Evolutionary conservation across 2,797 vertebrate genomes (phyloP).

Genomic region (Protosalanx chinensis): DNA sequence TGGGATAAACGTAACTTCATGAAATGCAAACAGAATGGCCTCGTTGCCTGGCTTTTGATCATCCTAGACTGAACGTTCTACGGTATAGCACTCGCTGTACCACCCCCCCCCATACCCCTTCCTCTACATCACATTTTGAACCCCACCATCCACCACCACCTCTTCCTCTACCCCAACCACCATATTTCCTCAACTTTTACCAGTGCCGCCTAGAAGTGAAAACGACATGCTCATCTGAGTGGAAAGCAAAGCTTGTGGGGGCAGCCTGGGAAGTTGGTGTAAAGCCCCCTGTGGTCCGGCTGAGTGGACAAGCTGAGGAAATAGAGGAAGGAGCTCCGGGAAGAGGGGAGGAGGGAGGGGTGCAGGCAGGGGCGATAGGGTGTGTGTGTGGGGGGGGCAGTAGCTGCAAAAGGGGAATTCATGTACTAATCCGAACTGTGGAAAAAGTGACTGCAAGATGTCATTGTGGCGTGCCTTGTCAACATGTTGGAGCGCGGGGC

Average conservation of each 20-base stretch:
- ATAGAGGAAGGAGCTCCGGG: slow-evolving; percentile 56
- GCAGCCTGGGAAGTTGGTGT: slow-evolving; percentile 51
- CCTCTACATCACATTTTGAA: slow-evolving; percentile 39
- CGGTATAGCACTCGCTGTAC: not conserved
- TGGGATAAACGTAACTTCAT: slow-evolving; percentile 38
- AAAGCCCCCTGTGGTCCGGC: slow-evolving; percentile 55
- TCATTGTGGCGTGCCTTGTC: slow-evolving; percentile 54
- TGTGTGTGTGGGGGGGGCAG: slow-evolving; percentile 32
- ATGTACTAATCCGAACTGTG: slow-evolving; percentile 52
- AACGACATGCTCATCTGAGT: slow-evolving; percentile 53
- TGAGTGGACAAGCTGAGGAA: slow-evolving; percentile 64
- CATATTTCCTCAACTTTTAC: slow-evolving; percentile 46
- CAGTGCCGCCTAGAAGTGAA: slow-evolving; percentile 57
- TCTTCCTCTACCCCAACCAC: not conserved
- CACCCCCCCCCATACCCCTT: not conserved
- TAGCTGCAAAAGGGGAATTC: slow-evolving; percentile 65
- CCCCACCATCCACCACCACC: slow-evolving; percentile 8
- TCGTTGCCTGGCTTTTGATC: slow-evolving; percentile 26
- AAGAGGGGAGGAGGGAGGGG: slow-evolving; percentile 22
- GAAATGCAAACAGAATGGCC: slow-evolving; percentile 46
- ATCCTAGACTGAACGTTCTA: slow-evolving; percentile 42
- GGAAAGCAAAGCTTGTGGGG: slow-evolving; percentile 49
- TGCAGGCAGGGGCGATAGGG: slow-evolving; percentile 36
- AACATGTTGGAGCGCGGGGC: slow-evolving; percentile 49
- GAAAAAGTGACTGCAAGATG: slow-evolving; percentile 63